Evolutionary conservation across 2,888 invertebrate species (phyloP).

Genomic region (Ophion ventricosus): DNA sequence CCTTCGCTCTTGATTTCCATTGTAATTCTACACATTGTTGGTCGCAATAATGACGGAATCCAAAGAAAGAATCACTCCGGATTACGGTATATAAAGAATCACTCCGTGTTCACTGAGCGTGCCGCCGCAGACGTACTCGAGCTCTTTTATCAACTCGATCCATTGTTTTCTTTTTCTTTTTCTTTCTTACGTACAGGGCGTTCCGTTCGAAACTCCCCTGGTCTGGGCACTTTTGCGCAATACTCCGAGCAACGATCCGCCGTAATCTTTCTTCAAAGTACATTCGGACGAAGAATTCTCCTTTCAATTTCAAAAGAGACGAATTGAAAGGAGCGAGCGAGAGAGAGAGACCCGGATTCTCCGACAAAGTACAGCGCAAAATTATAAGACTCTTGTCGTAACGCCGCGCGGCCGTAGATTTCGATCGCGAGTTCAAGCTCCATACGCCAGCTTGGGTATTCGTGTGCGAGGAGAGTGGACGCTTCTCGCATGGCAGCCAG

Average conservation of each 20-base stretch:
- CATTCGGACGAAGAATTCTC: neutral
- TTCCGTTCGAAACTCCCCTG: constrained; percentile 8
- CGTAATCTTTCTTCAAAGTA: neutral
- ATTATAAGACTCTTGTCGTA: neutral
- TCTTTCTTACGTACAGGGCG: constrained; percentile 1
- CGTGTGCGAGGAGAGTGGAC: neutral
- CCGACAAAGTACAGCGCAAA: neutral
- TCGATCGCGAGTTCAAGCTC: constrained; percentile 25
- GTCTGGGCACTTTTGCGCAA: neutral
- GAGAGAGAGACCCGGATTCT: no score
- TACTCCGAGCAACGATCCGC: neutral
- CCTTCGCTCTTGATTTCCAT: constrained; percentile 60
- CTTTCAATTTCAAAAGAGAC: neutral
- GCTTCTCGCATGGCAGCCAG: constrained; percentile 22
- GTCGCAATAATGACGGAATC: constrained; percentile 67
- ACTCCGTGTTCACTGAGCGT: constrained; percentile 42
- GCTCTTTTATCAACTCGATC: constrained; percentile 22
- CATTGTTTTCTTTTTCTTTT: neutral
- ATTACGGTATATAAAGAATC: constrained; percentile 69
- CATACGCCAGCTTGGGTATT: constrained; percentile 35
- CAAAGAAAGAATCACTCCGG: constrained; percentile 4
- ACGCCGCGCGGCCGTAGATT: constrained; percentile 12
- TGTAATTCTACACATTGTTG: constrained; percentile 67
- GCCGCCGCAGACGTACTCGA: constrained; percentile 7
- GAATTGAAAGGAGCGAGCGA: neutral